Evolutionary conservation across 2,113 vertebrate genomes (phyloP).

Genomic region (Vidua macroura): DNA sequence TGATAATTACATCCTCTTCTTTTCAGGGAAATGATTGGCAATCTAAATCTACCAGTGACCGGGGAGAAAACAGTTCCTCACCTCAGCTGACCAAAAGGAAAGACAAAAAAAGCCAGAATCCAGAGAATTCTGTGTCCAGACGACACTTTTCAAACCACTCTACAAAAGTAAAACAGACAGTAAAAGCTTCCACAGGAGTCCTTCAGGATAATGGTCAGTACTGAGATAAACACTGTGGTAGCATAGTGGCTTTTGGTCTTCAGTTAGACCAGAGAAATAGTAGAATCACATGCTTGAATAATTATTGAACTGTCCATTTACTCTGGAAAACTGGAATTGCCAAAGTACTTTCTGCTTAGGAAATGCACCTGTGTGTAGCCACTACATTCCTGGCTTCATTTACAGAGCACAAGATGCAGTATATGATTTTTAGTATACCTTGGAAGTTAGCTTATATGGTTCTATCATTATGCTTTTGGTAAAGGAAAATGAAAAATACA

Average conservation of each 20-base stretch:
- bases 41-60: conserved; percentile 77
- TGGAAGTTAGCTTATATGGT: neutral
- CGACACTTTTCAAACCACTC: conserved; percentile 72
- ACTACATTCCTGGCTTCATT: neutral
- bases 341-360: neutral
- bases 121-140: conserved; percentile 69
- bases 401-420: neutral
- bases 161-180: conserved; percentile 70
- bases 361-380: neutral
- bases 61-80: conserved; percentile 69
- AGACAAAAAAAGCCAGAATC: conserved; percentile 68
- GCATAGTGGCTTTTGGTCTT: neutral
- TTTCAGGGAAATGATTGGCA: conserved; percentile 71
- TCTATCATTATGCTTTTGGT: neutral
- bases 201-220: conserved; percentile 74
- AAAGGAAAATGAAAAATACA: neutral
- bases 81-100: conserved; percentile 73
- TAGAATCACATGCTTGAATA: neutral
- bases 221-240: neutral
- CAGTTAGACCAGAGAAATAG: neutral
- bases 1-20: neutral
- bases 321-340: neutral
- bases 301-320: neutral
- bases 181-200: conserved; percentile 49
- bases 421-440: neutral